phyloP scores from a whole-genome alignment of 2,113 vertebrate genomes.

The Turnix velox region DNA sequence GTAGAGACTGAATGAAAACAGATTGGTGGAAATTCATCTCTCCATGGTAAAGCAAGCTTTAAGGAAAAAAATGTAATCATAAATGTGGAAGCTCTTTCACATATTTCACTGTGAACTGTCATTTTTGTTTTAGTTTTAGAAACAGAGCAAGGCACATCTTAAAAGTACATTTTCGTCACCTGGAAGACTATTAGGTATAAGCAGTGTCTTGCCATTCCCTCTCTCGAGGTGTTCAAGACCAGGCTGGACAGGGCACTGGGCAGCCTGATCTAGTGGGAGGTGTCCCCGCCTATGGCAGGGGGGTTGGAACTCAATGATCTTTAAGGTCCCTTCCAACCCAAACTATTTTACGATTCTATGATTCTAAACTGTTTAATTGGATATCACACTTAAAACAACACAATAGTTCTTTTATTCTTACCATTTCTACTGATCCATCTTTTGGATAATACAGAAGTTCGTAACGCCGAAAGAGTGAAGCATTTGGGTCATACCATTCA shows the following conservation, averaged over 20 bases:
- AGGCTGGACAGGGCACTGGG: too few relatives aligned
- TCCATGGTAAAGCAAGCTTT: neutral
- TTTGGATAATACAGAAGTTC: constrained; percentile 91
- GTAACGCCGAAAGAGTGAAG: constrained; percentile 85
- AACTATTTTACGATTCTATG: too few relatives aligned
- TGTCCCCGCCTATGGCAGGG: too few relatives aligned
- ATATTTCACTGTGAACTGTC: neutral
- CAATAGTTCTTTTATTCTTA: constrained; percentile 41
- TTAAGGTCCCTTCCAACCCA: too few relatives aligned
- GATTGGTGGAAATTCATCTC: neutral
- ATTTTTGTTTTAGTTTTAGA: neutral
- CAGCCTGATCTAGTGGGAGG: too few relatives aligned
- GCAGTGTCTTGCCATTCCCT: neutral
- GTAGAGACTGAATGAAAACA: neutral
- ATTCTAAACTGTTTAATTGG: neutral
- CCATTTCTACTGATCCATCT: constrained; percentile 93
- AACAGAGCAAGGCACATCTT: neutral
- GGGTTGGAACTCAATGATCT: too few relatives aligned
- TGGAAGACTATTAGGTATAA: neutral
- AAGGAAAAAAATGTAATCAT: neutral
- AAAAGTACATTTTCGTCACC: neutral
- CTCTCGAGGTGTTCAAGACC: too few relatives aligned
- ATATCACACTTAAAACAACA: neutral
- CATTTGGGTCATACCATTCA: constrained; percentile 92
- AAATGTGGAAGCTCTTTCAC: neutral